Conservation (phyloP, 1,140 invertebrate species). For the Procambarus virginalis region DNA sequence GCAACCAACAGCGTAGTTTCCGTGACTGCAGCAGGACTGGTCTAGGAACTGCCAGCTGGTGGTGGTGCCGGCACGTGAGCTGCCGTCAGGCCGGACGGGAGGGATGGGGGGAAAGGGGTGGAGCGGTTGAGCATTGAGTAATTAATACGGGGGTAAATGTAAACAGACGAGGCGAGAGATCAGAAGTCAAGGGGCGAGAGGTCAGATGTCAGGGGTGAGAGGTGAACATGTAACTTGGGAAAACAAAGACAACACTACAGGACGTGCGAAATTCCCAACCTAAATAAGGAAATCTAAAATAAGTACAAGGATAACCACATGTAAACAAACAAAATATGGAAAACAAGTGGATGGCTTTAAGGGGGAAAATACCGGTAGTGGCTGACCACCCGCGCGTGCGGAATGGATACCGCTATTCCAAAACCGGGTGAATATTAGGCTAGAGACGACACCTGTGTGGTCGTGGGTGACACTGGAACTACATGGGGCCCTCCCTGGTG, state of each 20-base stretch:
- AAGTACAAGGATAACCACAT: too few relatives aligned
- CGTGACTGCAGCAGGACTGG: conserved; percentile 33
- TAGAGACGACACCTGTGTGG: conserved; percentile 1
- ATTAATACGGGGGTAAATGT: neutral
- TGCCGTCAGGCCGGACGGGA: neutral
- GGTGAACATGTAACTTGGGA: neutral
- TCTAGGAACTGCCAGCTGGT: conserved; percentile 15
- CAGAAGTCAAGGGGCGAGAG: neutral
- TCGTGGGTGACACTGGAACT: conserved; percentile 27
- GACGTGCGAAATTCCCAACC: too few relatives aligned
- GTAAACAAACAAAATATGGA: neutral
- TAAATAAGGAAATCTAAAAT: too few relatives aligned
- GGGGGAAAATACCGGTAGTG: too few relatives aligned
- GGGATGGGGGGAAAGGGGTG: neutral
- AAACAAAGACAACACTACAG: neutral
- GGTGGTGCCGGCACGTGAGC: neutral
- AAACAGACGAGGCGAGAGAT: neutral
- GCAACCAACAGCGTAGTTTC: conserved; percentile 1
- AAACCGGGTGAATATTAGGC: neutral
- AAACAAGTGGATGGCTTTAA: too few relatives aligned
- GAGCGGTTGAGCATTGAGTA: neutral
- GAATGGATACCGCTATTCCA: neutral
- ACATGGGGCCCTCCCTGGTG: neutral
- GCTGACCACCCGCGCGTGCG: neutral
- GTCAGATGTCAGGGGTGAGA: neutral